Conservation (phyloP, 2,797 vertebrate genomes). For the Geotrypetes seraphini region DNA sequence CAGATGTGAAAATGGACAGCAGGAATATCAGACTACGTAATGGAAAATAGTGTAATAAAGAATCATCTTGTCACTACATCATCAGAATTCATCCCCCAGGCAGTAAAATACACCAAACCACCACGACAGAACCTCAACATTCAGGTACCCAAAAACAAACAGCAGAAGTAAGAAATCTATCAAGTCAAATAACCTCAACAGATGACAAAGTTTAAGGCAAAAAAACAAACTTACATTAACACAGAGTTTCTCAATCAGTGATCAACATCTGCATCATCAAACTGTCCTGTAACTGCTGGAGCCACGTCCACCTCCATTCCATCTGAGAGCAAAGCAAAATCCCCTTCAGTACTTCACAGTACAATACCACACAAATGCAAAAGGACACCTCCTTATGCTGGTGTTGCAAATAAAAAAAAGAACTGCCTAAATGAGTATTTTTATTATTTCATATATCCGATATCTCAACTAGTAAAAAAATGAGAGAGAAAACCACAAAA, state of each 20-base stretch:
- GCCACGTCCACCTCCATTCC: constrained; percentile 86
- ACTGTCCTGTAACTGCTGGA: constrained; percentile 76
- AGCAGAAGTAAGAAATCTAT: no score
- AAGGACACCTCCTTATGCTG: constrained; percentile 15
- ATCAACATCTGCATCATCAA: constrained; percentile 91
- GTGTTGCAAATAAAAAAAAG: not conserved
- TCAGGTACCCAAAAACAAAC: not conserved
- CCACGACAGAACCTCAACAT: no score
- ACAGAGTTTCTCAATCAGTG: constrained; percentile 64
- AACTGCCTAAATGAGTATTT: not conserved
- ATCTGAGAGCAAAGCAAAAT: constrained; percentile 48
- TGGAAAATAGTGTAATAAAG: no score
- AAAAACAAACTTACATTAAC: constrained; percentile 21
- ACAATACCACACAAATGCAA: fast-evolving
- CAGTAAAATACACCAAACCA: no score
- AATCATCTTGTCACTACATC: no score
- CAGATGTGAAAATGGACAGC: no score
- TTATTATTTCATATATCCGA: not conserved
- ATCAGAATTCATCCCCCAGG: no score
- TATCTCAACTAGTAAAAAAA: not conserved
- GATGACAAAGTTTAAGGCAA: no score
- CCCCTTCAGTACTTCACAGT: fast-evolving
- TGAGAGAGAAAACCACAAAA: not conserved
- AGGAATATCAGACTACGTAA: no score
- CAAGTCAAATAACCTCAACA: no score